These are phyloP conservation scores for Dioctria linearis DNA, from an alignment of 2,888 invertebrate genomes.

Conservation along the genomic window DNA sequence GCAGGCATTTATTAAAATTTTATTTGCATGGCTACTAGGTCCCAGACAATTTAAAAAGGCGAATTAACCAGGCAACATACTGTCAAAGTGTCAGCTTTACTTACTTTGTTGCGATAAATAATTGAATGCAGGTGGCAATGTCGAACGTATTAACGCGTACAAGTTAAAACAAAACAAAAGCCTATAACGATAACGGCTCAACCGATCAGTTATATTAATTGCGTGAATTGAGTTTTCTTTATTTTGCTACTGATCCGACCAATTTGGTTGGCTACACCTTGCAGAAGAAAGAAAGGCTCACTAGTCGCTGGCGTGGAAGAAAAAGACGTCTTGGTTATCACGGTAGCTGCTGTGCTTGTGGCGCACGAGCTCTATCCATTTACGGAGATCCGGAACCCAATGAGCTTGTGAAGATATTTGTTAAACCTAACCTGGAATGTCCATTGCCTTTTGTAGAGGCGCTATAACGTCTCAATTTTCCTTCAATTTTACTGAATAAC, in stretches of 20 bases:
- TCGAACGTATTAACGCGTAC: no score
- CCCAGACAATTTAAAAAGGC: no score
- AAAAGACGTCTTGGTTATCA: not conserved
- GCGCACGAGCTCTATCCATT: not conserved
- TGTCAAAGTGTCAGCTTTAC: not conserved
- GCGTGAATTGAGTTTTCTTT: not conserved
- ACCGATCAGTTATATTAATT: not conserved
- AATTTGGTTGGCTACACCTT: not conserved
- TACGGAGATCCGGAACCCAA: not conserved
- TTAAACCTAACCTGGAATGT: not conserved
- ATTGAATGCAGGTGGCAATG: not conserved
- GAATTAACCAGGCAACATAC: no score
- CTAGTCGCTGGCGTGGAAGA: not conserved
- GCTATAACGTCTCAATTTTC: not conserved
- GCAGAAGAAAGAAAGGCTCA: not conserved
- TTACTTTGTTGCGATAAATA: not conserved
- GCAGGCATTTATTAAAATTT: no score
- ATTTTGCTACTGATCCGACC: not conserved
- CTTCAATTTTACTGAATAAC: no score
- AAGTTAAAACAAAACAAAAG: not conserved
- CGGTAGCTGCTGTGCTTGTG: not conserved
- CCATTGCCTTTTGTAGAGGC: not conserved
- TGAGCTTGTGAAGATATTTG: not conserved
- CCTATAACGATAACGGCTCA: not conserved
- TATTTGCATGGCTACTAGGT: no score